phyloP scores from a whole-genome alignment of 2,888 invertebrate species.

The Macrosoma leucophasiata region DNA sequence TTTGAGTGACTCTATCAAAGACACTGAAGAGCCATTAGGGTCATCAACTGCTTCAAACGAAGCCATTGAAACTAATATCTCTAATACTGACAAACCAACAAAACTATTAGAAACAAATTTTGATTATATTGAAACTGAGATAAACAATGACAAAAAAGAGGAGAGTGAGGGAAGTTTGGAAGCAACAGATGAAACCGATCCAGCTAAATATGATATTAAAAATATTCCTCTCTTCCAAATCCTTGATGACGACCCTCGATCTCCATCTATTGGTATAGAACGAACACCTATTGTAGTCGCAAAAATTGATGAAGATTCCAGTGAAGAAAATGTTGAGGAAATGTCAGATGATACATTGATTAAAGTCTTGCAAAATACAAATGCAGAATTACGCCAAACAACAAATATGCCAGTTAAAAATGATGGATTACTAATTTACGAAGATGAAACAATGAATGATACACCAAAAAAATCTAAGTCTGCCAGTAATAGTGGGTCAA shows the following conservation, averaged over 20 bases:
- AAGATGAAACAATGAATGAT: constrained; percentile 62
- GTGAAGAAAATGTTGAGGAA: constrained; percentile 56
- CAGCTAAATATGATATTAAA: constrained; percentile 25
- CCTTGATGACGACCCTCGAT: constrained; percentile 60
- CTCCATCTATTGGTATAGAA: constrained; percentile 64
- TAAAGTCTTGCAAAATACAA: constrained; percentile 57
- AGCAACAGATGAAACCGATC: constrained; percentile 16
- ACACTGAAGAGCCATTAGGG: constrained; percentile 49
- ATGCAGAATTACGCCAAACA: constrained; percentile 45
- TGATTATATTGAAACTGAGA: constrained; percentile 69
- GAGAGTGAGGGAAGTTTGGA: constrained; percentile 34
- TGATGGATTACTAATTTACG: constrained; percentile 75
- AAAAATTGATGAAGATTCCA: constrained; percentile 36
- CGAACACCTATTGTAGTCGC: constrained; percentile 65
- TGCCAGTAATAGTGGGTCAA: constrained; percentile 45
- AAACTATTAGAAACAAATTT: constrained; percentile 77
- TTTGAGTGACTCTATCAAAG: constrained; percentile 53
- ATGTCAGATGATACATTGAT: constrained; percentile 67
- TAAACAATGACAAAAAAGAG: constrained; percentile 38
- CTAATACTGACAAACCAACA: constrained; percentile 47
- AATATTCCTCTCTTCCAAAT: constrained; percentile 43
- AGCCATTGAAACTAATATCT: constrained; percentile 50
- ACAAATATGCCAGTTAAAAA: constrained; percentile 36
- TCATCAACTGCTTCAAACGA: constrained; percentile 63
- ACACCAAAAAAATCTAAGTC: constrained; percentile 58